A percentile compares a stretch with the other conserved stretches of the same genome.
These are phyloP conservation scores for Cyclargus thomasi DNA, from an alignment of 1,140 invertebrate genomes.

Conservation along the genomic window DNA sequence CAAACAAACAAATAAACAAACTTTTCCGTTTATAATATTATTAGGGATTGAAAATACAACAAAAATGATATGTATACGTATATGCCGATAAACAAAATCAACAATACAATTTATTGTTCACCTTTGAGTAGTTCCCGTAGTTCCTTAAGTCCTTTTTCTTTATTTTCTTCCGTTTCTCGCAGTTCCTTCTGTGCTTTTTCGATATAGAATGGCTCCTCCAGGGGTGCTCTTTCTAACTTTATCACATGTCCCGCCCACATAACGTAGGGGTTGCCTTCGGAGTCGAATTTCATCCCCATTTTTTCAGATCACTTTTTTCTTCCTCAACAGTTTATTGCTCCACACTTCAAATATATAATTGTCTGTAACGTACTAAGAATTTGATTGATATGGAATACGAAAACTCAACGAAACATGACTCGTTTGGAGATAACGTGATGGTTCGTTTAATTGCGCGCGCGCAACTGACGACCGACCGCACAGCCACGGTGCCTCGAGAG, in stretches of 20 bases:
- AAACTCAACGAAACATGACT: no score
- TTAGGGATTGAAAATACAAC: no score
- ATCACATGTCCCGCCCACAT: slow-evolving; percentile 70
- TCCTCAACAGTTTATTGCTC: background rate
- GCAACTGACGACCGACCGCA: background rate
- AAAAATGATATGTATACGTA: no score
- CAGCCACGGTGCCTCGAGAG: no score
- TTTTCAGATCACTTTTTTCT: slow-evolving; percentile 17
- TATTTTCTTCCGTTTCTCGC: slow-evolving; percentile 80
- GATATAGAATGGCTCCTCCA: slow-evolving; percentile 61
- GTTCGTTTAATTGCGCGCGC: background rate
- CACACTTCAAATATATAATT: background rate
- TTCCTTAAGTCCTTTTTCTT: slow-evolving; percentile 76
- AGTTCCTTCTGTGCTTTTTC: slow-evolving; percentile 80
- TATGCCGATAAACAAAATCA: no score
- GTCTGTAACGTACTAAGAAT: background rate
- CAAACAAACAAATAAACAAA: no score
- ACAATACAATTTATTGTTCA: slow-evolving; percentile 36
- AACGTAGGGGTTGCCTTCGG: slow-evolving; percentile 71
- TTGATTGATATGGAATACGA: background rate
- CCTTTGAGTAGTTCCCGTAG: slow-evolving; percentile 78
- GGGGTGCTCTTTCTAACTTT: slow-evolving; percentile 68
- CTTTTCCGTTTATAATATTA: no score
- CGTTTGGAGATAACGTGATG: no score
- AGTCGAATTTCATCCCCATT: slow-evolving; percentile 67